Evolutionary conservation across 2,888 invertebrate species (phyloP).

Genomic region (Drosophila leonis): DNA sequence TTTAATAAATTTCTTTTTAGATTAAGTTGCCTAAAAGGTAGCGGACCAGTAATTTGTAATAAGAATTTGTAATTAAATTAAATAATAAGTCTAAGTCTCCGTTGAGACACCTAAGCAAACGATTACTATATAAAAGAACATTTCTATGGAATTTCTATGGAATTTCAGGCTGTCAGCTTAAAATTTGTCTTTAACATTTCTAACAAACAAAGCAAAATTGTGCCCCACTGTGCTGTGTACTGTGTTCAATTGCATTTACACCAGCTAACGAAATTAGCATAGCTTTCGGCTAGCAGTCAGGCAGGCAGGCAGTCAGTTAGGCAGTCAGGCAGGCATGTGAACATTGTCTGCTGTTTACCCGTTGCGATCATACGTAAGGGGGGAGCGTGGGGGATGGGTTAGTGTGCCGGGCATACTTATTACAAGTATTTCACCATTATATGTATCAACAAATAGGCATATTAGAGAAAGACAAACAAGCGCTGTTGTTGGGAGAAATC

Average conservation of each 20-base stretch:
- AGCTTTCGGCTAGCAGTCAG: constrained; percentile 1
- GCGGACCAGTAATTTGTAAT: too few species aligned
- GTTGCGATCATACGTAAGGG: not conserved
- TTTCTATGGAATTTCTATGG: not conserved
- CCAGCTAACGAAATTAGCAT: constrained; percentile 9
- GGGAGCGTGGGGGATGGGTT: not conserved
- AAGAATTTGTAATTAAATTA: too few species aligned
- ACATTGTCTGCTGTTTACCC: constrained; percentile 32
- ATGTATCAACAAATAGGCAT: constrained; percentile 44
- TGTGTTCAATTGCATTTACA: constrained; percentile 22
- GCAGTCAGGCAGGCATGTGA: constrained; percentile 16
- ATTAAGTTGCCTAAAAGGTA: too few species aligned
- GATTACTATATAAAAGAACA: too few species aligned
- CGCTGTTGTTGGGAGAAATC: constrained; percentile 48
- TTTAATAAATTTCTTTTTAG: too few species aligned
- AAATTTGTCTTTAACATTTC: not conserved
- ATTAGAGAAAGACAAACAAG: constrained; percentile 43
- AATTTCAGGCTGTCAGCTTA: not conserved
- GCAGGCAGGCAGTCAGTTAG: not conserved
- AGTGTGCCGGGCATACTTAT: constrained; percentile 4
- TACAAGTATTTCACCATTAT: constrained; percentile 25
- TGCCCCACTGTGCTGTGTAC: constrained; percentile 13
- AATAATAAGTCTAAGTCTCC: too few species aligned
- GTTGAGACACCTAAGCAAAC: too few species aligned
- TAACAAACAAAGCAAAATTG: not conserved